Conservation (phyloP, 2,888 invertebrate species). For the Rhagonycha fulva region DNA sequence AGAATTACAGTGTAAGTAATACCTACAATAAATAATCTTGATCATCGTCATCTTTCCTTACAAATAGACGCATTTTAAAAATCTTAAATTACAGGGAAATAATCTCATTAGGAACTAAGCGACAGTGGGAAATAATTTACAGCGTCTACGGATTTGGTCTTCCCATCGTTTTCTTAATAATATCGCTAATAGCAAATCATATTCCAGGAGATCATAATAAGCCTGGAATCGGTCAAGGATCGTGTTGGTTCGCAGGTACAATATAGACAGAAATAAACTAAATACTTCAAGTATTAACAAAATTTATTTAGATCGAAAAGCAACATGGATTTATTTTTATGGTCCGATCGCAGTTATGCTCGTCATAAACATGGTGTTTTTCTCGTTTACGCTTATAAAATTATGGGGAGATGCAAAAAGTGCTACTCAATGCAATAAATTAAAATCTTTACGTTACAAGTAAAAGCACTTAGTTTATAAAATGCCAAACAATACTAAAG, state of each 20-base stretch:
- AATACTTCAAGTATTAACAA: background rate
- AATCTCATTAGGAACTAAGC: constrained; percentile 55
- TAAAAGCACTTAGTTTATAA: constrained; percentile 43
- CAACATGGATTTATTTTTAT: constrained; percentile 70
- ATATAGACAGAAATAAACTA: constrained; percentile 2
- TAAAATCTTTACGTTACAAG: constrained; percentile 63
- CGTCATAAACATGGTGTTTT: constrained; percentile 61
- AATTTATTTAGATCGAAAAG: constrained; percentile 36
- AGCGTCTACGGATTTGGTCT: constrained; percentile 65
- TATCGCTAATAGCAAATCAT: constrained; percentile 60
- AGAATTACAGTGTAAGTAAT: constrained; percentile 65
- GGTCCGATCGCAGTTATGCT: constrained; percentile 67
- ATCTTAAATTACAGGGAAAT: constrained; percentile 42
- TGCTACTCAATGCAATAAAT: constrained; percentile 58
- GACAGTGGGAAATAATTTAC: constrained; percentile 60
- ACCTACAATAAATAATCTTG: background rate
- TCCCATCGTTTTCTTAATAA: constrained; percentile 59
- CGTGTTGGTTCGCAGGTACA: constrained; percentile 71
- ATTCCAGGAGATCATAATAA: constrained; percentile 59
- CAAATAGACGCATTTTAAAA: background rate
- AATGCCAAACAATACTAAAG: background rate
- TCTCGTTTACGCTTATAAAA: constrained; percentile 61
- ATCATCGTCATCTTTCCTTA: background rate
- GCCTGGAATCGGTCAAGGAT: constrained; percentile 62
- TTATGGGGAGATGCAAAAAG: constrained; percentile 59